Percentiles rank a stretch among this genome's conserved stretches.
Evolutionary conservation across 2,888 invertebrate genomes (phyloP).

Genomic region (Microplitis deprimator): DNA sequence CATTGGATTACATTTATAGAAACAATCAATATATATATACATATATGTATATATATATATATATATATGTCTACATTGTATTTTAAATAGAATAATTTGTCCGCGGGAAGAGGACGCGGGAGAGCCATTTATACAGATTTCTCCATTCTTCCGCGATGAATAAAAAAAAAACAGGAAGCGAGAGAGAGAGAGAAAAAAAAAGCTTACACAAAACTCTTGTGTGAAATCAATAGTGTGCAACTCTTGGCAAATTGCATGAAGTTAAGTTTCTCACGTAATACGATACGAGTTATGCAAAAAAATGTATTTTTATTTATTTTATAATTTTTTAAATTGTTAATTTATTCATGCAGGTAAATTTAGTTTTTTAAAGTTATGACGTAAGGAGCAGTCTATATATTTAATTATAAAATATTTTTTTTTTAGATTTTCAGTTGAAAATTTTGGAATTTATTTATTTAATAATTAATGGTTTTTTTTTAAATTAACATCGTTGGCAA

Average conservation of each 20-base stretch:
- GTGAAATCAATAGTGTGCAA: constrained; percentile 20
- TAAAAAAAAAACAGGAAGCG: neutral
- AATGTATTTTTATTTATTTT: neutral
- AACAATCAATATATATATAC: constrained; percentile 16
- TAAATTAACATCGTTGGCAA: neutral
- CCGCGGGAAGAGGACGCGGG: neutral
- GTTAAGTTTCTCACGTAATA: constrained; percentile 16
- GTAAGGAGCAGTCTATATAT: neutral
- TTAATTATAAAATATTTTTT: neutral
- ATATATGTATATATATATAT: neutral
- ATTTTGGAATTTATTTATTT: neutral
- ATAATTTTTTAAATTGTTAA: neutral
- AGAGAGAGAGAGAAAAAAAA: neutral
- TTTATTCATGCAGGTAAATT: neutral
- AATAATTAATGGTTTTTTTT: neutral
- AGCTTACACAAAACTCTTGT: constrained; percentile 11
- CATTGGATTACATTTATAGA: constrained; percentile 39
- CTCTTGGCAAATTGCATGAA: constrained; percentile 16
- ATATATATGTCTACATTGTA: neutral
- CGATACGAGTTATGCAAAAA: neutral
- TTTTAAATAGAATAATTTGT: neutral
- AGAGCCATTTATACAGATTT: neutral
- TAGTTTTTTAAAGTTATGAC: neutral
- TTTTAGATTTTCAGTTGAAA: neutral
- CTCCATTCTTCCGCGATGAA: neutral